Base-by-base conservation (phyloP, 23 tunicate genomes). In the Oikopleura vanhoeffeni region DNA sequence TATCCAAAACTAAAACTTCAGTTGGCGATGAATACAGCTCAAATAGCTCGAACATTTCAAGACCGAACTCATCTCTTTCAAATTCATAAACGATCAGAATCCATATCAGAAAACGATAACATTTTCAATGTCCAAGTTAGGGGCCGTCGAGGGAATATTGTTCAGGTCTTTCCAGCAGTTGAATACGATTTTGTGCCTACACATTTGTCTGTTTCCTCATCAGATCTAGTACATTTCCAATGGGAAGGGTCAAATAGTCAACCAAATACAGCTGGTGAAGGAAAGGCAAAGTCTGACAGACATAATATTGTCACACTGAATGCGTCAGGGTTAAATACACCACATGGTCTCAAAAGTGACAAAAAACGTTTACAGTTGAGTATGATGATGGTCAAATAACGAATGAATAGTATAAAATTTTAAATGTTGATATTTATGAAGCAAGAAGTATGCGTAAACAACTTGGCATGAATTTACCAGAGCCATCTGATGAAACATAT, bases 201-300 rank as follows among this genome's bases (percentile, higher is more conserved):
- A n/a, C n/a, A n/a, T n/a, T n/a, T n/a, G n/a, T n/a, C n/a, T n/a
- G n/a, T 90, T 1, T 39, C 0, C 0, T 39, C 41, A 1, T 2
- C 27, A 24, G 99, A 95, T 76, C 84, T 83, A 0, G 86, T 95
- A 0, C 99, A 95, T 67, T 40, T 95, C 36, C 99, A 95, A 85
- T 95, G 99, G 99, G 91, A 95, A 3, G 99, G 99, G 0, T 88
- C 91, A 0, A 95, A 95, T 76, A 76, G 92, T 27, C 96, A 95
- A 83, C 84, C 96, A 0, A 92, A 91, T 39, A 41, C 79, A 39
- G 99, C 90, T 1, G 99, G 99, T 0, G 96, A 95, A 84, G 99
- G 99, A n/a, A 60, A 40, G 40, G 91, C 49, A 2, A 89, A 91
- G 40, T 85, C 99, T 0, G 99, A 95, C 76, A 42, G 96, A 58